Evolutionary conservation across 1,140 invertebrate species (phyloP).

Genomic region (Zaprionus lachaisei): DNA sequence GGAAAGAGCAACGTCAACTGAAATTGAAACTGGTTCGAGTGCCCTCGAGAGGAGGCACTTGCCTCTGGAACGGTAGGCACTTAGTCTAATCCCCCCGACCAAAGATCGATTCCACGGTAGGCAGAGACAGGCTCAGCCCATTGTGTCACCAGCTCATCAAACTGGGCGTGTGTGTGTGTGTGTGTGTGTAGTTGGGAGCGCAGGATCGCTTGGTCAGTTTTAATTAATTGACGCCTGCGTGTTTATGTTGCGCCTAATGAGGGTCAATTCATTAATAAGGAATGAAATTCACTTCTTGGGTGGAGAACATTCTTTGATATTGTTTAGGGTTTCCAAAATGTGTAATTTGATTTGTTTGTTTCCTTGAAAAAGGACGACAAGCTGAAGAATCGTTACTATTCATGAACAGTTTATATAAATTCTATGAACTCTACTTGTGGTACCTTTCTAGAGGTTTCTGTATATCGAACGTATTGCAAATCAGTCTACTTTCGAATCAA

Average conservation of each 20-base stretch:
- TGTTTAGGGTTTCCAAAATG: no score
- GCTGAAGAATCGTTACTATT: no score
- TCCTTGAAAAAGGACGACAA: neutral
- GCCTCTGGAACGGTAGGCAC: constrained; percentile 20
- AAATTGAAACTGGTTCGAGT: constrained; percentile 57
- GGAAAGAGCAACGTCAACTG: constrained; percentile 5
- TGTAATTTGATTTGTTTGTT: no score
- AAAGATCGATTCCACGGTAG: constrained; percentile 41
- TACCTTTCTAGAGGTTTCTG: no score
- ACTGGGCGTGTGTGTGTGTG: constrained; percentile 37
- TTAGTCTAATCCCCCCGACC: constrained; percentile 56
- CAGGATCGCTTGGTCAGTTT: constrained; percentile 38
- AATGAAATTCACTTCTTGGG: neutral
- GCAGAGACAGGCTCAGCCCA: constrained; percentile 39
- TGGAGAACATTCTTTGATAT: no score
- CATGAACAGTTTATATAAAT: no score
- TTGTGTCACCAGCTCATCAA: constrained; percentile 71
- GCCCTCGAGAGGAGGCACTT: constrained; percentile 53
- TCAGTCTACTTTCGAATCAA: no score
- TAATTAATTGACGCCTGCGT: constrained; percentile 62
- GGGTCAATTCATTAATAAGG: constrained; percentile 31
- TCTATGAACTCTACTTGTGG: no score
- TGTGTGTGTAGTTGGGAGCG: constrained; percentile 14
- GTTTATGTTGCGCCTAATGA: constrained; percentile 59
- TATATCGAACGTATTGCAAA: no score